Base-by-base conservation (phyloP, 2,888 invertebrate genomes). In the Anaspis maculata region DNA sequence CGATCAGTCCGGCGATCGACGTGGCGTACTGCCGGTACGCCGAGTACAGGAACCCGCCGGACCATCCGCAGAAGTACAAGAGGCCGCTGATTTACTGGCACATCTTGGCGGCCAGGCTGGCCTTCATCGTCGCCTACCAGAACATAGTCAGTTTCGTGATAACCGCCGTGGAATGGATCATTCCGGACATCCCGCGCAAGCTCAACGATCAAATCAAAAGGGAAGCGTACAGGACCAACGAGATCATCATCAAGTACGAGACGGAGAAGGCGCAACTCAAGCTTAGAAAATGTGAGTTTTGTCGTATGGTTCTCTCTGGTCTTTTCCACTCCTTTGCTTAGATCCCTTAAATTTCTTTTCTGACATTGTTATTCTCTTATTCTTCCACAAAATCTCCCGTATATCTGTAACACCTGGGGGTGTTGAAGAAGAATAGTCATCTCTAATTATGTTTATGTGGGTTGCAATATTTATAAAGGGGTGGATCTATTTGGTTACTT, bases 121-220 rank as follows among this genome's bases (percentile, higher is more conserved):
- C 79, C 2, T 87, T 87, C 59, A 75, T 87, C 22, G 78, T 85
- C 3, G 69, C 83, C 1, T 86, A 83, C 66, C 83, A 87, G 77
- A 87, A 88, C 62, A 62, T 85, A 9, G 83, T 88, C 16, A 73
- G 79, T 24, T 66, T 83, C 35, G 66, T 83, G 29, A 81, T 84
- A 43, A 78, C 79, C 47, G 61, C 76, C 5, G 73, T 87, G 3
- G 77, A 83, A 34, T 86, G 83, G 79, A 64, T 80, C 12, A 82
- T 88, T 45, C 85, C 88, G 0, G 87, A 87, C 56, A 70, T 81
- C 23, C 83, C 87, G 1, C 69, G 72, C 19, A 75, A 77, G 54
- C 65, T 89, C 32, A 70, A 74, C 32, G 79, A 83, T 49, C 74
- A 77, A 51, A 80, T 85, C 15, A 76, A 80, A 42, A 71, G 79